Conservation (phyloP, 2,888 invertebrate species). For the Trisateles emortualis region DNA sequence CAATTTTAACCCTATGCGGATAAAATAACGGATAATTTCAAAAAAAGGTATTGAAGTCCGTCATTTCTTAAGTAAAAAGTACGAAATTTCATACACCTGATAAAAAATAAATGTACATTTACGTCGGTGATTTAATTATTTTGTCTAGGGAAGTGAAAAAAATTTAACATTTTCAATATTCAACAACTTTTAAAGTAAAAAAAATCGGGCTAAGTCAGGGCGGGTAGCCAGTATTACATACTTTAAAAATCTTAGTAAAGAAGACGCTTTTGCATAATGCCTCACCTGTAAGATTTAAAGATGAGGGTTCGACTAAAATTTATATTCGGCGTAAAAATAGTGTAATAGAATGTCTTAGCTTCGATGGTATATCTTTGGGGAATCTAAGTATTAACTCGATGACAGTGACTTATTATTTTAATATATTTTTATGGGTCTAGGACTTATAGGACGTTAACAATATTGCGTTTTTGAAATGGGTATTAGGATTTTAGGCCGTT, state of each 20-base stretch:
- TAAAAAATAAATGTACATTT: no score
- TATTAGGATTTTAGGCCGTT: background rate
- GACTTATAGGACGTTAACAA: background rate
- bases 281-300: constrained; percentile 52
- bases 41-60: no score
- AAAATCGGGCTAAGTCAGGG: no score
- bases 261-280: constrained; percentile 39
- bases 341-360: constrained; percentile 48
- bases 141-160: no score
- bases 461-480: background rate
- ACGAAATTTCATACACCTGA: no score
- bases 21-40: no score
- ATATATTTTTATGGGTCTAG: constrained; percentile 42
- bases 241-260: background rate
- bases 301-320: constrained; percentile 70
- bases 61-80: no score
- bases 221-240: no score
- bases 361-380: constrained; percentile 21
- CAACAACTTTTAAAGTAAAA: no score
- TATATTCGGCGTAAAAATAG: constrained; percentile 63
- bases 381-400: constrained; percentile 47
- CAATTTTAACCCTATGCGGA: no score
- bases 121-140: no score
- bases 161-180: no score
- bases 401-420: constrained; percentile 58